Evolutionary conservation across 2,113 vertebrate species (phyloP).

Genomic region (Cisticola juncidis): DNA sequence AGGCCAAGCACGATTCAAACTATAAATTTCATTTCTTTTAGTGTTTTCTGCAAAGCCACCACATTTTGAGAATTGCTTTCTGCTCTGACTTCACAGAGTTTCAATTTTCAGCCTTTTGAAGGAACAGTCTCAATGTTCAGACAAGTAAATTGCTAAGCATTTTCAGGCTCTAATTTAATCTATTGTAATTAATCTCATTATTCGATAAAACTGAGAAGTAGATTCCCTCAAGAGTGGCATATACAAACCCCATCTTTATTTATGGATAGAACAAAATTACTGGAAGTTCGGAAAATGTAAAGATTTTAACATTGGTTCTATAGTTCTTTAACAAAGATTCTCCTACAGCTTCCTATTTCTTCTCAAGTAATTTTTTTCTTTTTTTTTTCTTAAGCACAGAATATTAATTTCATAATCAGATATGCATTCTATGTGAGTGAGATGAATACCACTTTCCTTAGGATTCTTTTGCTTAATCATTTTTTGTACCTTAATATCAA

Average conservation of each 20-base stretch:
- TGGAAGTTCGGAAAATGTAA: not conserved
- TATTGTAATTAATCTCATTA: not conserved
- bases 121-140: not conserved
- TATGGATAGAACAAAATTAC: not conserved
- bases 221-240: not conserved
- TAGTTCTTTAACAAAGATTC: not conserved
- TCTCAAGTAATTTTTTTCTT: not conserved
- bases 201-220: not conserved
- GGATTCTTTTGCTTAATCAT: not conserved
- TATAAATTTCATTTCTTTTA: not conserved
- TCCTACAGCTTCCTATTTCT: not conserved
- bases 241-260: not conserved
- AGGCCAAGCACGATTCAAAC: not conserved
- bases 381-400: not conserved
- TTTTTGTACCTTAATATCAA: not conserved
- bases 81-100: not conserved
- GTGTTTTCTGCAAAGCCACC: not conserved
- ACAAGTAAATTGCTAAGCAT: not conserved
- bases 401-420: not conserved
- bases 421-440: not conserved
- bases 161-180: not conserved
- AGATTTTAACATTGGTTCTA: not conserved
- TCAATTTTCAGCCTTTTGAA: constrained; percentile 1
- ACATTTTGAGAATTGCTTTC: not conserved
- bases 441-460: not conserved